Conservation (phyloP, 1,140 invertebrate species). For the Drosophila nannoptera region DNA sequence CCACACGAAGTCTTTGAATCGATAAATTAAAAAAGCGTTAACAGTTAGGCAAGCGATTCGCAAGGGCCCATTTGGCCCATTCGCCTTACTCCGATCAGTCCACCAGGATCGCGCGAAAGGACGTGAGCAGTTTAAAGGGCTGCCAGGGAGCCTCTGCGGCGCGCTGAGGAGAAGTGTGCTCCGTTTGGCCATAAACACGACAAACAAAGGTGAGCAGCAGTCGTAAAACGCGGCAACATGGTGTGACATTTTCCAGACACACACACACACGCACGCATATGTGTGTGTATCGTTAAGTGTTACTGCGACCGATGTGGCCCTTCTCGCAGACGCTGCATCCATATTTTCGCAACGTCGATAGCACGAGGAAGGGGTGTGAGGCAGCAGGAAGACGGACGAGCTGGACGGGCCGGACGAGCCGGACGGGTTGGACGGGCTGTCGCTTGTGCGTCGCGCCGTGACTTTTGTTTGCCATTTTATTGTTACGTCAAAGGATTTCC, state of each 20-base stretch:
- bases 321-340: constrained; percentile 44
- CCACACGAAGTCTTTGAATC: constrained; percentile 26
- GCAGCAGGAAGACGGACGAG: neutral
- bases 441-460: constrained; percentile 34
- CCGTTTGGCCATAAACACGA: constrained; percentile 56
- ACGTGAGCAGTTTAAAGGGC: constrained; percentile 65
- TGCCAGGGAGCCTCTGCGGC: constrained; percentile 10
- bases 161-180: constrained; percentile 27
- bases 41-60: constrained; percentile 23
- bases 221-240: constrained; percentile 76
- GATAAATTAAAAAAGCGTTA: constrained; percentile 50
- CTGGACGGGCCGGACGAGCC: constrained; percentile 14
- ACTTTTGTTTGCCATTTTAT: constrained; percentile 76
- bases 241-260: constrained; percentile 64
- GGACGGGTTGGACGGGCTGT: constrained; percentile 26
- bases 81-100: constrained; percentile 28
- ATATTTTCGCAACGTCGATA: constrained; percentile 56
- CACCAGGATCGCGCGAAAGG: constrained; percentile 22
- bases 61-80: constrained; percentile 21
- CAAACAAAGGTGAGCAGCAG: constrained; percentile 67
- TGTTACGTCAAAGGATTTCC: constrained; percentile 65
- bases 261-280: neutral
- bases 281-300: constrained; percentile 10
- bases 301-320: neutral
- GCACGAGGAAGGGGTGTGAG: constrained; percentile 49